Evolutionary conservation across 2,113 vertebrate genomes (phyloP).

Genomic region (Hemicordylus capensis): DNA sequence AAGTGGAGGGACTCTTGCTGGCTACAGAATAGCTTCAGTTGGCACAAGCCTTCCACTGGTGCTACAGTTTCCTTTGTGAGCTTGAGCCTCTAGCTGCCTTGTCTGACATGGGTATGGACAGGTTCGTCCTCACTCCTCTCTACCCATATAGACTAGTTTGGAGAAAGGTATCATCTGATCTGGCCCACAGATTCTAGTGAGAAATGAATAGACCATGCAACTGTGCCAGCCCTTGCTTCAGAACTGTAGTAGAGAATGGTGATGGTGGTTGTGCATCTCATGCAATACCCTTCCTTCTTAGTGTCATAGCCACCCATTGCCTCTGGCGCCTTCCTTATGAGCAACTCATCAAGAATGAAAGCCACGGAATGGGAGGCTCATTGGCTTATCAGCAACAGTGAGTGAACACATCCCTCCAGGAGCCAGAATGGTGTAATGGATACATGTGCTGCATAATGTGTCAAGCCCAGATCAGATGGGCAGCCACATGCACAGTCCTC

Average conservation of each 20-base stretch:
- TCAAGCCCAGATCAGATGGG: neutral
- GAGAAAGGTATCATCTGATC: too few species aligned
- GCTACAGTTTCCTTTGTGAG: too few species aligned
- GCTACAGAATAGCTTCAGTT: too few species aligned
- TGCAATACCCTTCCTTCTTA: neutral
- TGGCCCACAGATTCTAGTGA: too few species aligned
- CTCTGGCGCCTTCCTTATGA: neutral
- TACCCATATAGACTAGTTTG: too few species aligned
- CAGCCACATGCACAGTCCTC: neutral
- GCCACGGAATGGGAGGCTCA: neutral
- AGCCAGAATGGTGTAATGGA: fast-evolving
- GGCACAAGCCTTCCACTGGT: too few species aligned
- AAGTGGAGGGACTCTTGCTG: too few species aligned
- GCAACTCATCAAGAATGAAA: neutral
- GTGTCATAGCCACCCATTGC: slow-evolving; percentile 1
- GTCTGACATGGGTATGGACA: too few species aligned
- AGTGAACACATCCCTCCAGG: neutral
- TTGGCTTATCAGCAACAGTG: neutral
- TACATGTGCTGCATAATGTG: neutral
- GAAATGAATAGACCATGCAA: too few species aligned
- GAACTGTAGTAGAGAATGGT: slow-evolving; percentile 25
- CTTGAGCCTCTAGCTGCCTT: too few species aligned
- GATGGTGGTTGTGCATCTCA: slow-evolving; percentile 35
- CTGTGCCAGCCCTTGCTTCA: too few species aligned
- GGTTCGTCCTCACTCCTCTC: too few species aligned